Conservation (phyloP, 2,113 vertebrate species). For the Machaerirhynchus nigripectus region DNA sequence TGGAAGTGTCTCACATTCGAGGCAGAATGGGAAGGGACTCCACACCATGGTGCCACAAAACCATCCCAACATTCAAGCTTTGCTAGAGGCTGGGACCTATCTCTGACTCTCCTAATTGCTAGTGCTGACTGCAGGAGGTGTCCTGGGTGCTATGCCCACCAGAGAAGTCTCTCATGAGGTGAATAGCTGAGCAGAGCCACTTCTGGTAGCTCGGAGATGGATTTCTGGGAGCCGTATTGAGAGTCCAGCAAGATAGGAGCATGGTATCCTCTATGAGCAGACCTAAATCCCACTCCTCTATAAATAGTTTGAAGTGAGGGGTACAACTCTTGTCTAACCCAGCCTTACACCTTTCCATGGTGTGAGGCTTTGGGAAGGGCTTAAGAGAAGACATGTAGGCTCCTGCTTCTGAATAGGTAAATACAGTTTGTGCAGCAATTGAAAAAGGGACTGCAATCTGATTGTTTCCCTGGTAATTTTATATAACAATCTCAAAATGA, state of each 20-base stretch:
- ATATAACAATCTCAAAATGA: neutral
- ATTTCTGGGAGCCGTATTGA: neutral
- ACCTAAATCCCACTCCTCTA: neutral
- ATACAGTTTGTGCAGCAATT: neutral
- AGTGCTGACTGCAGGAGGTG: neutral
- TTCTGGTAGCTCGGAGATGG: neutral
- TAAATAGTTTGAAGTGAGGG: neutral
- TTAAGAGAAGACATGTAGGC: neutral
- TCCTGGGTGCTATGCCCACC: neutral
- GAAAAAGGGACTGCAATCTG: neutral
- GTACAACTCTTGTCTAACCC: rapidly evolving
- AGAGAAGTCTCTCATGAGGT: rapidly evolving
- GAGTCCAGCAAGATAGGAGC: neutral
- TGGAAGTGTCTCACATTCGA: rapidly evolving
- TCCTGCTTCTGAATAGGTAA: neutral
- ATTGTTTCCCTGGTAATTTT: neutral
- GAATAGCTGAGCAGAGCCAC: neutral
- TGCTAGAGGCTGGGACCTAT: neutral
- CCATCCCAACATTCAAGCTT: neutral
- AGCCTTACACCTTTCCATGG: neutral
- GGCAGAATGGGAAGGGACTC: neutral
- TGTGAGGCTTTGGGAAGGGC: neutral
- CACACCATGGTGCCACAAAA: neutral
- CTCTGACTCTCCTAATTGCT: neutral
- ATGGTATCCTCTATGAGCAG: neutral